phyloP scores from a whole-genome alignment of 1,140 invertebrate genomes.

The Heliconius eleuchia region DNA sequence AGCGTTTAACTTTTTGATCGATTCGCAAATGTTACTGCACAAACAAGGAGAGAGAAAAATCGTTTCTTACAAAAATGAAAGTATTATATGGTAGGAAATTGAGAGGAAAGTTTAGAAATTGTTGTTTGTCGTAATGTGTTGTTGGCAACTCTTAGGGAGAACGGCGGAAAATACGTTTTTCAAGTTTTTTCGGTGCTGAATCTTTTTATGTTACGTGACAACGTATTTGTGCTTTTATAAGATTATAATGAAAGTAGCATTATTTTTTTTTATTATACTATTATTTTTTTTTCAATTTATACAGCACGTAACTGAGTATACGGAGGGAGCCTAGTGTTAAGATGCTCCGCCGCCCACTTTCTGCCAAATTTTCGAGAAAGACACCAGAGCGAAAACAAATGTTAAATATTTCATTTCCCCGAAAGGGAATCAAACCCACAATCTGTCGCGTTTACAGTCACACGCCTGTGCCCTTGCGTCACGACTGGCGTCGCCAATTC shows the following conservation, averaged over 20 bases:
- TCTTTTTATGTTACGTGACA: slow-evolving; percentile 19
- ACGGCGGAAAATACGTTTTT: slow-evolving; percentile 11
- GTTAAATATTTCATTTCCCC: too few species aligned
- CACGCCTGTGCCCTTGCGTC: too few species aligned
- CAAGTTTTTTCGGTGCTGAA: slow-evolving; percentile 16
- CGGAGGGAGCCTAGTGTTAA: too few species aligned
- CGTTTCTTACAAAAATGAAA: slow-evolving; percentile 27
- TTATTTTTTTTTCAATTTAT: too few species aligned
- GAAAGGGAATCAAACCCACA: too few species aligned
- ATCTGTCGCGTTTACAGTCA: too few species aligned
- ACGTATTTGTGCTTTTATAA: neutral
- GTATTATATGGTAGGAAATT: slow-evolving; percentile 22
- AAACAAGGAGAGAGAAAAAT: slow-evolving; percentile 27
- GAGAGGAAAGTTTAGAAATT: slow-evolving; percentile 27
- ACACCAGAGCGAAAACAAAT: too few species aligned
- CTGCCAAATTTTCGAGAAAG: too few species aligned
- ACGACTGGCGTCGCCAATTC: too few species aligned
- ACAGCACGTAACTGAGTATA: too few species aligned
- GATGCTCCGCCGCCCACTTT: too few species aligned
- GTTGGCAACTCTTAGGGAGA: slow-evolving; percentile 18
- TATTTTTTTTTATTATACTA: neutral
- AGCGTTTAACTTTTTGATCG: slow-evolving; percentile 30
- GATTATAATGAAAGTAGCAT: neutral
- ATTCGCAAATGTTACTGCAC: slow-evolving; percentile 25
- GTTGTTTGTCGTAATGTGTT: slow-evolving; percentile 27